These are phyloP conservation scores for Uropetala carovei DNA, from an alignment of 2,888 invertebrate species.

Conservation along the genomic window DNA sequence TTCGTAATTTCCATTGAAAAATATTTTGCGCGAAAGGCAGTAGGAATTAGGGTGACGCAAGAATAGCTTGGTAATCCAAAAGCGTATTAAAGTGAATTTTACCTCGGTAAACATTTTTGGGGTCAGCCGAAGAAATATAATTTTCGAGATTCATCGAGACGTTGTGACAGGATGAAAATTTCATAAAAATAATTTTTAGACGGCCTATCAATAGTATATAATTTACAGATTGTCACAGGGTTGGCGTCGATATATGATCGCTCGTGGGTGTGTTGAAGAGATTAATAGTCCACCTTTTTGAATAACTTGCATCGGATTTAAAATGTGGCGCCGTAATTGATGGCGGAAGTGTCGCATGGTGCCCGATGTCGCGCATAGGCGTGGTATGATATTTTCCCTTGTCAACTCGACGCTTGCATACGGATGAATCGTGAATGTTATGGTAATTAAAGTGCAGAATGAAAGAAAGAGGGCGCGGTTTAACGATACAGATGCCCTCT, in stretches of 20 bases:
- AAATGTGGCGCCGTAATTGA: constrained; percentile 31
- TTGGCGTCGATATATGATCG: constrained; percentile 15
- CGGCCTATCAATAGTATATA: neutral
- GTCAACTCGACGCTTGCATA: constrained; percentile 33
- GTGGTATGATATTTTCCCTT: constrained; percentile 22
- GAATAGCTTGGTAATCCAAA: too few species aligned
- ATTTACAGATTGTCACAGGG: constrained; percentile 16
- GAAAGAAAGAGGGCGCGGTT: constrained; percentile 14
- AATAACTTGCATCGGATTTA: constrained; percentile 45
- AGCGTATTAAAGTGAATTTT: too few species aligned
- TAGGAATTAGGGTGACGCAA: too few species aligned
- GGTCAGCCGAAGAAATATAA: too few species aligned
- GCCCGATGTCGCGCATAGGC: constrained; percentile 18
- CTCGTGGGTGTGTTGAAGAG: neutral
- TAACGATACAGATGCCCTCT: constrained; percentile 6
- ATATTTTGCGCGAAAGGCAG: too few species aligned
- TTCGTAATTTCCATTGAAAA: too few species aligned
- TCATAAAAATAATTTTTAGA: too few species aligned
- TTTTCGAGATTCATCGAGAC: too few species aligned
- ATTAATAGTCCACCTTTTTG: constrained; percentile 8
- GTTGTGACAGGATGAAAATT: too few species aligned
- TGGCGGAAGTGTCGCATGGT: neutral
- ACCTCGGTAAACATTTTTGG: too few species aligned
- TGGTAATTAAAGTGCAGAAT: constrained; percentile 38
- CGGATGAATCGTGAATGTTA: constrained; percentile 47